Conservation (phyloP, 1,140 invertebrate genomes). For the Drosophila chauvacae region DNA sequence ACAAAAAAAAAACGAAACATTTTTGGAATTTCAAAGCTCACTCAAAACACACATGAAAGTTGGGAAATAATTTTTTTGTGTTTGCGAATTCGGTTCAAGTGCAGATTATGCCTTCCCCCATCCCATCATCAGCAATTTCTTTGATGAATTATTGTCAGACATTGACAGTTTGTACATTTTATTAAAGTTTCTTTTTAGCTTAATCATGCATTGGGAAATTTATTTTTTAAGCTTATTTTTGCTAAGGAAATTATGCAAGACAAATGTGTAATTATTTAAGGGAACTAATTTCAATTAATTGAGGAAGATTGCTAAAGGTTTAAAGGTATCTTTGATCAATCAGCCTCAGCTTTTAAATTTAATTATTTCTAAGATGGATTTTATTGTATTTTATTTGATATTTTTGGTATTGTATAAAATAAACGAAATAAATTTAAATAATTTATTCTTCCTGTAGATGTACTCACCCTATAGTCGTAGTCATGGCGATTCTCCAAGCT, state of each 20-base stretch:
- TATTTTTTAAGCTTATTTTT: conserved; percentile 19
- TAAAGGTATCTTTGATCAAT: neutral
- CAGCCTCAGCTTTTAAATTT: neutral
- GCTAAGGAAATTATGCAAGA: conserved; percentile 30
- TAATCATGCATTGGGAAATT: conserved; percentile 40
- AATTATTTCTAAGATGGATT: neutral
- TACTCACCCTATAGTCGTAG: conserved; percentile 93
- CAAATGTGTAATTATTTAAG: conserved; percentile 12
- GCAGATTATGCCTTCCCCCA: conserved; percentile 9
- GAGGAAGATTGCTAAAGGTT: neutral
- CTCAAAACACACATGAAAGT: conserved; percentile 12
- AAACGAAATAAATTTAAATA: too few species aligned
- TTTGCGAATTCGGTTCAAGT: conserved; percentile 41
- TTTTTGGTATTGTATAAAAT: neutral
- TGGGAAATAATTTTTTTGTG: conserved; percentile 21
- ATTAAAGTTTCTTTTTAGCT: conserved; percentile 19
- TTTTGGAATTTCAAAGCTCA: conserved; percentile 38
- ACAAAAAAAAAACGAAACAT: conserved; percentile 24
- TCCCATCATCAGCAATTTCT: conserved; percentile 41
- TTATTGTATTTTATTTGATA: neutral
- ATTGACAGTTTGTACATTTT: conserved; percentile 41
- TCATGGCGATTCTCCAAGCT: conserved; percentile 95
- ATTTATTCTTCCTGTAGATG: neutral
- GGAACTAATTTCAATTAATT: conserved; percentile 4
- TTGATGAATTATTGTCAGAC: conserved; percentile 39